Evolutionary conservation across 2,888 invertebrate species (phyloP), one percentile per base, ranked within the genome.

Genomic region (Brachyptera risi): DNA sequence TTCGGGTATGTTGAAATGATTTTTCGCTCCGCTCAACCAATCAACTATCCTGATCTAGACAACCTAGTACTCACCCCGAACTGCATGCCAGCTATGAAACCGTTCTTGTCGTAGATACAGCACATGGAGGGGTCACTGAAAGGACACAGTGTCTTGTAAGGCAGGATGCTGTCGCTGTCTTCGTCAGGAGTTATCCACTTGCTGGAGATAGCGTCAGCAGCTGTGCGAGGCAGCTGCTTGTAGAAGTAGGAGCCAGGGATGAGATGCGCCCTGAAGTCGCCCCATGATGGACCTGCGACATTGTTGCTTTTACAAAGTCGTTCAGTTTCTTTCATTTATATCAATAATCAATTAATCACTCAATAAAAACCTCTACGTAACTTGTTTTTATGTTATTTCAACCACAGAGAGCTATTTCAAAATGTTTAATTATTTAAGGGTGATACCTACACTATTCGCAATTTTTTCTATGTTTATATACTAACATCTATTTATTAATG

Each of bases 31-130:
- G n/a, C n/a, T n/a, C n/a, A n/a, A n/a, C n/a, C n/a, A n/a, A n/a
- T n/a, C n/a, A n/a, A n/a, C n/a, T n/a, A n/a, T n/a, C n/a, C n/a
- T n/a, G n/a, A n/a, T n/a, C n/a, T n/a, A n/a, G n/a, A n/a, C n/a
- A n/a, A n/a, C n/a, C n/a, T n/a, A n/a, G n/a, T n/a, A n/a, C 47
- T 47, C 24, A 47, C 47, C 24, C 47, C 47, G 24, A 47, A 47
- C 47, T 47, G 47, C 23, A 47, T 47, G 23, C 47, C 47, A 3
- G 47, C 47, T 1, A 47, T 24, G 47, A 23, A 47, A 4, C 47
- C 47, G 24, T 47, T 47, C 4, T 24, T 21, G 24, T 47, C 47
- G 47, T 21, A 47, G 24, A 47, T 17, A 2, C 21, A 24, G n/a
- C 47, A 47, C 23, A 47, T 7, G 3, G 47, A 47, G 3, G 47